Evolutionary conservation across 2,888 invertebrate genomes (phyloP).

Genomic region (Hirtodrosophila histrioides): DNA sequence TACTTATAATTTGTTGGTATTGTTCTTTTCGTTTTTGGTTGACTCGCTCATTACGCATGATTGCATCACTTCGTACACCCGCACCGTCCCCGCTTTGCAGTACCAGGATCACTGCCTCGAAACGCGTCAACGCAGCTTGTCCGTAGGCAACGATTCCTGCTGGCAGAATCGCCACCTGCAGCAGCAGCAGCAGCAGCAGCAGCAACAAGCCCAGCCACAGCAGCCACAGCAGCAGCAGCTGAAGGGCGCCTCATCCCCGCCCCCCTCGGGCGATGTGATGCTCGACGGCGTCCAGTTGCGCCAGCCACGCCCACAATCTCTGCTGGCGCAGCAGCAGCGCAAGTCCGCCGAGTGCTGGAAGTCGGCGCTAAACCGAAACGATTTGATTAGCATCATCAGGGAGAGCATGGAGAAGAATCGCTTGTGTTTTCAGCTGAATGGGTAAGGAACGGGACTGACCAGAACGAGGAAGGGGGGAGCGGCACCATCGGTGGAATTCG

Average conservation of each 20-base stretch:
- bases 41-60: slow-evolving; percentile 58
- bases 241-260: slow-evolving; percentile 66
- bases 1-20: slow-evolving; percentile 51
- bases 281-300: slow-evolving; percentile 81
- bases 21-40: slow-evolving; percentile 61
- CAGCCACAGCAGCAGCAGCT: slow-evolving; percentile 34
- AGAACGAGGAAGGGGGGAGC: too few species aligned
- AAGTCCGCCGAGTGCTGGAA: slow-evolving; percentile 86
- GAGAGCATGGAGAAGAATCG: slow-evolving; percentile 96
- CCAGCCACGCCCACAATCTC: slow-evolving; percentile 70
- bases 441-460: slow-evolving; percentile 85
- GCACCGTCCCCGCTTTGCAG: slow-evolving; percentile 46
- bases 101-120: slow-evolving; percentile 83
- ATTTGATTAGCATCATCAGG: slow-evolving; percentile 93
- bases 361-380: slow-evolving; percentile 91
- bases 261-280: slow-evolving; percentile 71
- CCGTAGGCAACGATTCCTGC: slow-evolving; percentile 84
- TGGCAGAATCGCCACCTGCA: slow-evolving; percentile 82
- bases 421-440: slow-evolving; percentile 92
- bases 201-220: slow-evolving; percentile 37
- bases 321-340: slow-evolving; percentile 67
- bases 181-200: slow-evolving; percentile 53
- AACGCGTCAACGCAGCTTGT: slow-evolving; percentile 83
- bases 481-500: too few species aligned
- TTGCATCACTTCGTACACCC: slow-evolving; percentile 30